phyloP scores from a whole-genome alignment of 2,113 vertebrate species.

The Scomber japonicus region DNA sequence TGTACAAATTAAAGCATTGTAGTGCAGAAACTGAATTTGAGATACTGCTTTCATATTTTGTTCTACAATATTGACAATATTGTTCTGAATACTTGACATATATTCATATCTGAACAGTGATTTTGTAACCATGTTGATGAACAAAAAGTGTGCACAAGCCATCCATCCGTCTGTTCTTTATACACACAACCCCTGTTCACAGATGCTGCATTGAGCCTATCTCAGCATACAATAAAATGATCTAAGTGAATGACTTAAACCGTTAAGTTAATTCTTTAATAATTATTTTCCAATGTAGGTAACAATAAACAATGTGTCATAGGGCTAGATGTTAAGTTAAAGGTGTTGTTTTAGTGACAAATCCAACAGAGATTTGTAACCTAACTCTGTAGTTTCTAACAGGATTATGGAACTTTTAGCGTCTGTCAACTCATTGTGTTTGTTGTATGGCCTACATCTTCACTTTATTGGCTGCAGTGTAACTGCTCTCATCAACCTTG shows the following conservation, averaged over 20 bases:
- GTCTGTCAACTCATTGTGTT: too few species aligned
- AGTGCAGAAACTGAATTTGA: not conserved
- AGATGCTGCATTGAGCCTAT: constrained; percentile 14
- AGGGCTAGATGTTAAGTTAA: not conserved
- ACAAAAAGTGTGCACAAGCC: constrained; percentile 11
- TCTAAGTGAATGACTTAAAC: not conserved
- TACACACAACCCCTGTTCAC: constrained; percentile 6
- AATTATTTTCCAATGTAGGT: too few species aligned
- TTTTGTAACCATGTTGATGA: not conserved
- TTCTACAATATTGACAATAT: too few species aligned
- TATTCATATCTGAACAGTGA: too few species aligned
- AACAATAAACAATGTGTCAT: not conserved
- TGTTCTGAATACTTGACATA: too few species aligned
- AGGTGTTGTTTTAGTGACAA: not conserved
- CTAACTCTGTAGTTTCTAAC: not conserved
- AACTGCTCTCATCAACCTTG: not conserved
- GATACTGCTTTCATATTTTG: too few species aligned
- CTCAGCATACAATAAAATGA: constrained; percentile 23
- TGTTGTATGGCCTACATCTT: not conserved
- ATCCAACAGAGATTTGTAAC: not conserved
- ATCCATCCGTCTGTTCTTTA: constrained; percentile 9
- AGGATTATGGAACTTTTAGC: not conserved
- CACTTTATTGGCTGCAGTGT: not conserved
- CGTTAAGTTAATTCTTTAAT: not conserved
- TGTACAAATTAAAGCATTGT: not conserved